These are phyloP conservation scores for Drosophila subquinaria DNA, from an alignment of 2,888 invertebrate genomes.

Conservation along the genomic window DNA sequence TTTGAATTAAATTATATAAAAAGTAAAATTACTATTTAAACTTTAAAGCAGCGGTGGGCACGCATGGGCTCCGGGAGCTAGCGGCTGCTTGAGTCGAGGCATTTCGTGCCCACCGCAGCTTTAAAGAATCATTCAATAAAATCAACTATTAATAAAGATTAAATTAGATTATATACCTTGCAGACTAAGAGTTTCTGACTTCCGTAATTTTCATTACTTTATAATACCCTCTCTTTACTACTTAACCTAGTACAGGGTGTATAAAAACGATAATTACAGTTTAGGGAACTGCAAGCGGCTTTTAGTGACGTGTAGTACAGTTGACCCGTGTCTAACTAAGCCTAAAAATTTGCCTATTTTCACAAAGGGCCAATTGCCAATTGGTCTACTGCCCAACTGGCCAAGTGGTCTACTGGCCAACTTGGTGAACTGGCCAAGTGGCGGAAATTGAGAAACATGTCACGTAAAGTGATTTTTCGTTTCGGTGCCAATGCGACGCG, in stretches of 20 bases:
- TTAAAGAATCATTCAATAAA: no score
- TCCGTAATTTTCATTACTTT: no score
- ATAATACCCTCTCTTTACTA: background rate
- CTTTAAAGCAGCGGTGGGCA: no score
- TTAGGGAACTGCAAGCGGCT: slow-evolving; percentile 6
- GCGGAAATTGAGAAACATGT: slow-evolving; percentile 64
- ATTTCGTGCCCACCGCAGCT: no score
- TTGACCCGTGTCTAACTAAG: slow-evolving; percentile 57
- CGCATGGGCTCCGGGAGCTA: no score
- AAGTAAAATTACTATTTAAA: no score
- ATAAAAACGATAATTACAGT: slow-evolving; percentile 3
- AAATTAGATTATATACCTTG: background rate
- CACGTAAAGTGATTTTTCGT: slow-evolving; percentile 74
- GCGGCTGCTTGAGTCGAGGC: no score
- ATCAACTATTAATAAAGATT: background rate
- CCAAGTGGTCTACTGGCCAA: slow-evolving; percentile 14
- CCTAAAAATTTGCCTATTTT: slow-evolving; percentile 60
- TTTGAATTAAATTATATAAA: no score
- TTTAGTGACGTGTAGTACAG: slow-evolving; percentile 33
- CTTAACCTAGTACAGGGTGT: slow-evolving; percentile 23
- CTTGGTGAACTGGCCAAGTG: slow-evolving; percentile 26
- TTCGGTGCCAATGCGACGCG: slow-evolving; percentile 74
- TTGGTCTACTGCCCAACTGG: slow-evolving; percentile 13
- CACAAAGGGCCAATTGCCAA: slow-evolving; percentile 39
- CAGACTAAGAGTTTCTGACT: no score